Evolutionary conservation across 2,113 vertebrate species (phyloP), one percentile per base, ranked within the genome.

Genomic region (Cololabis saira): DNA sequence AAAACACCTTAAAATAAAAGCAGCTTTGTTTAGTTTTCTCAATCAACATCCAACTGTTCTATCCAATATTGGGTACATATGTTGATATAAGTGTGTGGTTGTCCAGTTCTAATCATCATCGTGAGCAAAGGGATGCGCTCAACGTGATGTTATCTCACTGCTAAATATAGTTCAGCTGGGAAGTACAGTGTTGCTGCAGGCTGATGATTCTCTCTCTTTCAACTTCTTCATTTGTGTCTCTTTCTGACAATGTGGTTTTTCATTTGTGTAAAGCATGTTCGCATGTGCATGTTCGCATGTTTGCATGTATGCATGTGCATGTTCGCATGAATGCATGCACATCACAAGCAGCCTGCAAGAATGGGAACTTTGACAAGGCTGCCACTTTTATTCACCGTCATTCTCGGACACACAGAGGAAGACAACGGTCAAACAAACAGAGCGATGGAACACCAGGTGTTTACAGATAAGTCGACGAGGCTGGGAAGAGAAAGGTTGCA

Each of bases 111-210:
- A 82, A 83, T 86, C 78, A 71, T 78, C 88, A 86, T 84, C 71
- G 72, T 66, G 72, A 88, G 86, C 86, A 87, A 83, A 87, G 68
- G 80, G 81, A 88, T 84, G 83, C 85, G 76, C 84, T 77, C 83
- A 88, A 79, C 61, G 67, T 85, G 82, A 83, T 84, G 74, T 84
- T 85, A 82, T 86, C 84, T 82, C 83, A 71, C 73, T 27, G 69
- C 87, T 91, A 91, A 87, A 91, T 87, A 83, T 90, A 90, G 87
- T 78, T 59, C 59, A 24, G 65, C 62, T 78, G 76, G 67, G 80
- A 78, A 87, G 76, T 67, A 80, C 70, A 77, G 76, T 62, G 76
- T 56, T 72, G 75, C 86, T 85, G 67, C 67, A 75, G 80, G 76
- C 84, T 80, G 42, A 72, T 56, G 68, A 68, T 70, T 79, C 56